Conservation (phyloP, 2,888 invertebrate genomes). For the Nycteola revayana region DNA sequence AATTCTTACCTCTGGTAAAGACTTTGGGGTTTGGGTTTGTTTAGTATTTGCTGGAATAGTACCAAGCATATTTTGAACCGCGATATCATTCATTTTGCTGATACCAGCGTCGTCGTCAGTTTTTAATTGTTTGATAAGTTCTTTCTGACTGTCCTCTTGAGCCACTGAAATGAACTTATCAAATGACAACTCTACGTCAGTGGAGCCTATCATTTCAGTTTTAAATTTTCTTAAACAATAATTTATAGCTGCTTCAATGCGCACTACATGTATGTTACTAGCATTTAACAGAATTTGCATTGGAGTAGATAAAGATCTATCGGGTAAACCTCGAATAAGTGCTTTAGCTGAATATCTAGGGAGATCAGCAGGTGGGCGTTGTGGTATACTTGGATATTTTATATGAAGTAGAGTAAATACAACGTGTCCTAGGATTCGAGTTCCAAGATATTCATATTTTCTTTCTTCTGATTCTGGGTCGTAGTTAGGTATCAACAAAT, state of each 20-base stretch:
- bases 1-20: constrained; percentile 82
- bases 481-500: constrained; percentile 65
- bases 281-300: constrained; percentile 66
- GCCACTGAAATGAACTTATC: constrained; percentile 56
- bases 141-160: constrained; percentile 54
- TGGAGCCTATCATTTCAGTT: constrained; percentile 73
- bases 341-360: constrained; percentile 61
- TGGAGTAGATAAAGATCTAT: constrained; percentile 55
- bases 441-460: constrained; percentile 67
- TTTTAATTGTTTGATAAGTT: constrained; percentile 61
- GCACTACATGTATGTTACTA: constrained; percentile 64
- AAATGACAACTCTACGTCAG: constrained; percentile 70
- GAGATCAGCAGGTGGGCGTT: constrained; percentile 53
- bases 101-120: constrained; percentile 46
- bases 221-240: constrained; percentile 80
- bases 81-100: constrained; percentile 48
- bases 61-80: constrained; percentile 42
- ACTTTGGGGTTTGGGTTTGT: constrained; percentile 83
- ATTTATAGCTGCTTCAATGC: constrained; percentile 79
- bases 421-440: constrained; percentile 71
- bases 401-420: constrained; percentile 76
- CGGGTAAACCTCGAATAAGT: constrained; percentile 67
- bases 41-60: constrained; percentile 61
- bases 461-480: constrained; percentile 65
- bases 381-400: constrained; percentile 68